Conservation (phyloP, 2,888 invertebrate genomes). For the Hyalella azteca region DNA sequence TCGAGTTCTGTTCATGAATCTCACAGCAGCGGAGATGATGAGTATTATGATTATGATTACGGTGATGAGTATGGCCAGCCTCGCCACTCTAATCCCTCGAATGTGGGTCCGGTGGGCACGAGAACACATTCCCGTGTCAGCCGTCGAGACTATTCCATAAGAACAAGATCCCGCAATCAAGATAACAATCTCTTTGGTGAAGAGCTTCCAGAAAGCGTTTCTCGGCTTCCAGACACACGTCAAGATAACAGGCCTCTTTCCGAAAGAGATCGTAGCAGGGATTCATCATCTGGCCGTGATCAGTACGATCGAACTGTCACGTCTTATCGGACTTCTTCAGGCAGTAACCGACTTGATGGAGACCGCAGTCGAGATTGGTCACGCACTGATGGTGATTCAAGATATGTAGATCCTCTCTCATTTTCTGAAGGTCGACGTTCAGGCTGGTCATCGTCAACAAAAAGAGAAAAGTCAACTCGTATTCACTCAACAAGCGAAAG, state of each 20-base stretch:
- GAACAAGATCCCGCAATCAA: not conserved
- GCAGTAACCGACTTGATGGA: not conserved
- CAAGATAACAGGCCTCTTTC: not conserved
- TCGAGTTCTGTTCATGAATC: constrained; percentile 1
- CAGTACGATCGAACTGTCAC: not conserved
- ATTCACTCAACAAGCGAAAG: constrained; percentile 16
- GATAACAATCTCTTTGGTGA: not conserved
- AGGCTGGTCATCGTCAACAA: constrained; percentile 20
- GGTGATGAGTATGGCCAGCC: constrained; percentile 40
- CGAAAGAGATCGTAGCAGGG: not conserved
- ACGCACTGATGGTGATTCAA: not conserved
- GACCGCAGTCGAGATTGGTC: not conserved
- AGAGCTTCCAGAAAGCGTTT: not conserved
- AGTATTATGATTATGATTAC: constrained; percentile 30
- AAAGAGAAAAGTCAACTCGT: not conserved
- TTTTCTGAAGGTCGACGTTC: not conserved
- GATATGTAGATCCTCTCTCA: not conserved
- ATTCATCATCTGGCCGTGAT: not conserved
- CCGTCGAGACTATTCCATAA: constrained; percentile 51
- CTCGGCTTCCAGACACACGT: not conserved
- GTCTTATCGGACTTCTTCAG: not conserved
- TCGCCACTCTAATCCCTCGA: constrained; percentile 27
- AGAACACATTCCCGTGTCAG: constrained; percentile 50
- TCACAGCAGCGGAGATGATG: constrained; percentile 14
- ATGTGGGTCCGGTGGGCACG: constrained; percentile 28